Percentiles rank a stretch among this genome's conserved stretches.
Evolutionary conservation across 1,140 invertebrate genomes (phyloP).

Genomic region (Scaptomyza pallida): DNA sequence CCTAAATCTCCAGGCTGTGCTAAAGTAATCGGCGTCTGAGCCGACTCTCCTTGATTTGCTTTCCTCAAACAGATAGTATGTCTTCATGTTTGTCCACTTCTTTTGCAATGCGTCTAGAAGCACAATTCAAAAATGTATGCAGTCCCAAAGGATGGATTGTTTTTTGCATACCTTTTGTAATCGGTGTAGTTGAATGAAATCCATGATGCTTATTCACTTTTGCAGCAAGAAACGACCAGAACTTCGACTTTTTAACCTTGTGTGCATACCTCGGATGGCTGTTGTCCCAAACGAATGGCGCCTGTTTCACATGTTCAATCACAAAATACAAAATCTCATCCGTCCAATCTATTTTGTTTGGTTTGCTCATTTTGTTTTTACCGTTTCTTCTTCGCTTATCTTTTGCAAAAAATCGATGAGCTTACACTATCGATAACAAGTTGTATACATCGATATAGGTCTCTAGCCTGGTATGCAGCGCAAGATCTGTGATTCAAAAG

Average conservation of each 20-base stretch:
- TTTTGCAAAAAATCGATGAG: slow-evolving; percentile 4
- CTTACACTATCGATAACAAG: slow-evolving; percentile 12
- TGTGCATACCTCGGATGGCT: slow-evolving; percentile 36
- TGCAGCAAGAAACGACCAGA: slow-evolving; percentile 37
- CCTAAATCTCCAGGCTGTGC: slow-evolving; percentile 38
- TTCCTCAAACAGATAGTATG: slow-evolving; percentile 45
- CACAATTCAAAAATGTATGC: no score
- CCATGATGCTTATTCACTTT: slow-evolving; percentile 27
- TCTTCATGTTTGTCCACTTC: slow-evolving; percentile 50
- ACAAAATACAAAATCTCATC: slow-evolving; percentile 42
- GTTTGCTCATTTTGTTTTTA: slow-evolving; percentile 44
- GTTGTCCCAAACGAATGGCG: slow-evolving; percentile 43
- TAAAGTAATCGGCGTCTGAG: slow-evolving; percentile 22
- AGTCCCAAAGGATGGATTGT: no score
- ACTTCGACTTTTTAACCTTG: slow-evolving; percentile 39
- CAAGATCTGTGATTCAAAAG: no score
- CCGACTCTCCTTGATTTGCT: slow-evolving; percentile 36
- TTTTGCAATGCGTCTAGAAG: slow-evolving; percentile 33
- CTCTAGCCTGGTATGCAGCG: not conserved
- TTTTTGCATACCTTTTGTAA: slow-evolving; percentile 41
- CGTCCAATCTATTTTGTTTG: slow-evolving; percentile 44
- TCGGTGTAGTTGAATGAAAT: slow-evolving; percentile 23
- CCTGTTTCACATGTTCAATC: slow-evolving; percentile 38
- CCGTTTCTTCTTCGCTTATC: not conserved
- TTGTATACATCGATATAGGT: slow-evolving; percentile 5